Conservation (phyloP, 2,888 invertebrate species). For the Protophormia terraenovae region DNA sequence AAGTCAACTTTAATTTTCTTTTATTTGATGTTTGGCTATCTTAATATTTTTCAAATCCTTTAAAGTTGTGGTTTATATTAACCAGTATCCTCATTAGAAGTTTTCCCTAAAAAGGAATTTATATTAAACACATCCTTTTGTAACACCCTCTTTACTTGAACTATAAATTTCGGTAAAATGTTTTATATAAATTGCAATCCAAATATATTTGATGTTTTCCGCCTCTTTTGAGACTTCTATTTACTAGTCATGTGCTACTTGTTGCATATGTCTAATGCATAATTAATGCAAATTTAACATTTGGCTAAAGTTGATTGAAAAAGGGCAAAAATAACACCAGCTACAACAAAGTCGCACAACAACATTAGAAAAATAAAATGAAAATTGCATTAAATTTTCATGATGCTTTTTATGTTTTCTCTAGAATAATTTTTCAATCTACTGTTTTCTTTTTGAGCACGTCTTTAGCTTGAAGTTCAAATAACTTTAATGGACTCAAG, state of each 20-base stretch:
- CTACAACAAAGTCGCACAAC: slow-evolving; percentile 9
- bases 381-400: slow-evolving; percentile 68
- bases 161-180: slow-evolving; percentile 17
- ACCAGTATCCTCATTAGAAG: too few species aligned
- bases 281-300: slow-evolving; percentile 62
- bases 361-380: slow-evolving; percentile 61
- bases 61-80: too few species aligned
- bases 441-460: slow-evolving; percentile 3
- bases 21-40: too few species aligned
- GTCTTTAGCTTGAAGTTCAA: slow-evolving; percentile 65
- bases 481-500: slow-evolving; percentile 70
- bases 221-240: not conserved
- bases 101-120: too few species aligned
- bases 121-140: too few species aligned
- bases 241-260: slow-evolving; percentile 43
- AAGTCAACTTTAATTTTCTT: too few species aligned
- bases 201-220: slow-evolving; percentile 59
- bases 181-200: slow-evolving; percentile 5
- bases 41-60: too few species aligned
- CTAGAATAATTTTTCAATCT: slow-evolving; percentile 63
- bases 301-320: slow-evolving; percentile 50
- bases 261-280: slow-evolving; percentile 38
- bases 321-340: not conserved
- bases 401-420: slow-evolving; percentile 63
- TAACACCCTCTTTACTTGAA: not conserved